Percentiles rank a stretch among this genome's conserved stretches.
Evolutionary conservation across 2,113 vertebrate species (phyloP).

Genomic region (Tragelaphus scriptus): DNA sequence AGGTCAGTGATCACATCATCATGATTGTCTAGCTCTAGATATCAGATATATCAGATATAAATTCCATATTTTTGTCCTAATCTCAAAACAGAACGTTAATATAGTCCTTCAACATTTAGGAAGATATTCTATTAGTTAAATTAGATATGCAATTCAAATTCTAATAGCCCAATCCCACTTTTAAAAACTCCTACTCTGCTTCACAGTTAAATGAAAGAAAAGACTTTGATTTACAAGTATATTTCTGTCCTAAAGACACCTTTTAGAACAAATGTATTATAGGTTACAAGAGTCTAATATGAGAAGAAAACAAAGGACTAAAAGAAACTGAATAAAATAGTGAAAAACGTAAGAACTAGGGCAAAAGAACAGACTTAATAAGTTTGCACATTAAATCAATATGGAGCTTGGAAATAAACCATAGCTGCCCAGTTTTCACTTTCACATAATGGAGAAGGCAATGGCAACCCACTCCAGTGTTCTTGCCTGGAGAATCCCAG

Average conservation of each 20-base stretch:
- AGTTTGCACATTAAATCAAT: background rate
- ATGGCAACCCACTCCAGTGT: no score
- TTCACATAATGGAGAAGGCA: no score
- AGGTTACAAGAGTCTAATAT: background rate
- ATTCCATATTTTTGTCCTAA: background rate
- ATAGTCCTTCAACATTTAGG: background rate
- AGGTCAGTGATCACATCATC: no score
- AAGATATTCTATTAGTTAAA: background rate
- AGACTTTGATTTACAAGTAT: background rate
- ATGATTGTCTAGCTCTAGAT: no score
- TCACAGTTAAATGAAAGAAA: background rate
- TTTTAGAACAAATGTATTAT: background rate
- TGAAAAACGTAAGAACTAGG: background rate
- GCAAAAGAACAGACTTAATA: background rate
- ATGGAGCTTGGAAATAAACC: conserved; percentile 11
- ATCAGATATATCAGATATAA: background rate
- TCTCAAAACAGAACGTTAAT: background rate
- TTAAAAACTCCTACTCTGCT: background rate
- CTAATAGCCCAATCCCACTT: background rate
- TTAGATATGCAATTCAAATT: background rate
- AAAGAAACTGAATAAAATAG: background rate
- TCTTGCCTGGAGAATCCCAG: no score
- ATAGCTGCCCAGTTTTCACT: background rate
- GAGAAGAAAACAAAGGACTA: background rate
- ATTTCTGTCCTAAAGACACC: background rate